Base-by-base conservation (phyloP, 2,797 vertebrate genomes). In the Galagoides demidoff region DNA sequence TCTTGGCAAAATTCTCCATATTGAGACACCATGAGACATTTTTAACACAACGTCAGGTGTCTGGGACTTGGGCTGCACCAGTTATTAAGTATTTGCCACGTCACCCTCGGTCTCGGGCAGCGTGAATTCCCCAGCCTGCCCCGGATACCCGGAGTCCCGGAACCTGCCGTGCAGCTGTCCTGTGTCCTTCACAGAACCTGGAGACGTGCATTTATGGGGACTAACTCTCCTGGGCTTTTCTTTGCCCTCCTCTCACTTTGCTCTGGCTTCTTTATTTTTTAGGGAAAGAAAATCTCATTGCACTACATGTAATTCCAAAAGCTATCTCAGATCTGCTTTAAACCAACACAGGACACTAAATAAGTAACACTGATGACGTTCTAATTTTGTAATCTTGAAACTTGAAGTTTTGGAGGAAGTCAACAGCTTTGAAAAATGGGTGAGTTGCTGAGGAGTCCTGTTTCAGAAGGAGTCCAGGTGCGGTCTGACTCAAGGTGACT, bases 301-400 rank as follows among this genome's bases (percentile, higher is more conserved):
- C 92, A 37, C 20, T 29, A 29, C 27, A 19, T 74, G 10, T 85
- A 55, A 73, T 37, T 94, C 22, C 66, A 57, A 81, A 57, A 88
- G 6, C 14, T 63, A 37, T 11, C 27, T 85, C 19, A 73, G 31
- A 85, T 83, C 68, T 66, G 5, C 68, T 87, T 90, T 85, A 13
- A 45, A 45, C 43, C 11, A 55, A 73, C 34, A 9, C 19, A 90
- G 34, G 57, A 7, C 29, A 81, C 71, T 74, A 71, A 87, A n/a
- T 66, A 70, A 88, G 83, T 81, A 66, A 23, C 61, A 79, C 49
- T 83, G 81, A 49, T 70, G 89, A 43, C 90, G 92, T 90, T 82
- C 39, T 85, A 82, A 82, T 93, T 10, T 7, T 63, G 68, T 92
- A 71, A 83, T 89, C 29, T 85, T 94, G 68, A 92, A 87, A 90